phyloP scores from a whole-genome alignment of 2,113 vertebrate species.

The Heterotis niloticus region DNA sequence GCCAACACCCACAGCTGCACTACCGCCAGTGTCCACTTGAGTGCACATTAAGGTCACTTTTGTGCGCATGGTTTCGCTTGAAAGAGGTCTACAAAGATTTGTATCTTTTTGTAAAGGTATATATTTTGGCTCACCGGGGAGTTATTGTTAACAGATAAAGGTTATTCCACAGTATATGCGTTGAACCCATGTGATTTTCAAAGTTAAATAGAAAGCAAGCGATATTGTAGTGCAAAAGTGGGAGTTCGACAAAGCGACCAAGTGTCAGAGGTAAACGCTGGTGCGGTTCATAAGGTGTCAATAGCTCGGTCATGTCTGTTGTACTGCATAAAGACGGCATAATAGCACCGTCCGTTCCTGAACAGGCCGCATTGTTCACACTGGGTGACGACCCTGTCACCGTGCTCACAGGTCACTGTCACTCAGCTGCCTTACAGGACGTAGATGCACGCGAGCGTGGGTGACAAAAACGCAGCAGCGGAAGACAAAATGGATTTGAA shows the following conservation, averaged over 20 bases:
- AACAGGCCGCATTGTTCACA: conserved; percentile 51
- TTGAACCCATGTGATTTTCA: neutral
- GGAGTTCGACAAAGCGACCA: too few species aligned
- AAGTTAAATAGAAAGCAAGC: too few species aligned
- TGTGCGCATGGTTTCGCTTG: neutral
- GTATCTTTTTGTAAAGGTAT: neutral
- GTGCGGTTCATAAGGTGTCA: too few species aligned
- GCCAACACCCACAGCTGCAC: neutral
- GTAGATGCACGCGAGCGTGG: neutral
- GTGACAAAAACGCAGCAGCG: neutral
- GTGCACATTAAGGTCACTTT: neutral
- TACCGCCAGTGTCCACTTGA: conserved; percentile 4
- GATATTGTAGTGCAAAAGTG: too few species aligned
- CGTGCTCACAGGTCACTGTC: conserved; percentile 45
- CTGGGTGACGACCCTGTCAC: conserved; percentile 30
- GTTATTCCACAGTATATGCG: neutral
- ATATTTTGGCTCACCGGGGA: neutral
- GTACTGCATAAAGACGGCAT: conserved; percentile 12
- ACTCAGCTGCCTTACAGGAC: neutral
- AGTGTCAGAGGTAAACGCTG: too few species aligned
- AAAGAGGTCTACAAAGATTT: neutral
- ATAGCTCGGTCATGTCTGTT: neutral
- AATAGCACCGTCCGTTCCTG: conserved; percentile 45
- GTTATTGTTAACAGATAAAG: too few species aligned
- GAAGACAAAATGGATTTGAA: neutral